Evolutionary conservation across 2,113 vertebrate genomes (phyloP).

Genomic region (Lepus timidus): DNA sequence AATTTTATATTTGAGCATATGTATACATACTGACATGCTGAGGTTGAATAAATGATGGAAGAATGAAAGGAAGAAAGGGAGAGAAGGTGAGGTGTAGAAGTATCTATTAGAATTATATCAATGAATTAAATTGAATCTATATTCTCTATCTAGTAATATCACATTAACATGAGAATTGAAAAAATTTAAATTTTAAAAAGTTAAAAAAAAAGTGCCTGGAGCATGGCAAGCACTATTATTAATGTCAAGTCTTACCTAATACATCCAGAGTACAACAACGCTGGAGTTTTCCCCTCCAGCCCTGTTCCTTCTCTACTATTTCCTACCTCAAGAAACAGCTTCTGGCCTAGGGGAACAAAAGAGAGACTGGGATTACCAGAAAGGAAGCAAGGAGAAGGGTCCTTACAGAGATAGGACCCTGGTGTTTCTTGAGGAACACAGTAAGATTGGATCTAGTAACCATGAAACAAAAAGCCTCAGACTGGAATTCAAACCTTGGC

Average conservation of each 20-base stretch:
- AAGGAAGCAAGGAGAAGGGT: not conserved
- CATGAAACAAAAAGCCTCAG: not conserved
- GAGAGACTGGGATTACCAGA: not conserved
- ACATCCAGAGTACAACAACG: not conserved
- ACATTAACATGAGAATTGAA: no score
- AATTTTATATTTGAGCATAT: no score
- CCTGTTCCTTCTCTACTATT: not conserved
- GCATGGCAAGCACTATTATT: not conserved
- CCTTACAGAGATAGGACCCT: not conserved
- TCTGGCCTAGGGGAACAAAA: not conserved
- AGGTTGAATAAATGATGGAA: conserved; percentile 26
- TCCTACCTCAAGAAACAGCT: not conserved
- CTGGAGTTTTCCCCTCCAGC: not conserved
- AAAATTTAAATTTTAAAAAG: no score
- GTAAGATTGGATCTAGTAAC: not conserved
- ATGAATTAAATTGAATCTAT: no score
- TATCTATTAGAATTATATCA: no score
- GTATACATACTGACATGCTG: not conserved
- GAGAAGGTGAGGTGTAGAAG: no score
- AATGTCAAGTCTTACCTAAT: not conserved
- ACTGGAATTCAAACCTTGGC: not conserved
- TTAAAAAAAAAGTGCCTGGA: not conserved
- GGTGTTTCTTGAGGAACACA: not conserved
- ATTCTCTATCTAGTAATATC: no score
- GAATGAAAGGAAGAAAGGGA: no score